Percentiles rank a stretch among this genome's conserved stretches.
These are phyloP conservation scores for Siniperca chuatsi DNA, from an alignment of 2,113 vertebrate genomes.

Conservation along the genomic window DNA sequence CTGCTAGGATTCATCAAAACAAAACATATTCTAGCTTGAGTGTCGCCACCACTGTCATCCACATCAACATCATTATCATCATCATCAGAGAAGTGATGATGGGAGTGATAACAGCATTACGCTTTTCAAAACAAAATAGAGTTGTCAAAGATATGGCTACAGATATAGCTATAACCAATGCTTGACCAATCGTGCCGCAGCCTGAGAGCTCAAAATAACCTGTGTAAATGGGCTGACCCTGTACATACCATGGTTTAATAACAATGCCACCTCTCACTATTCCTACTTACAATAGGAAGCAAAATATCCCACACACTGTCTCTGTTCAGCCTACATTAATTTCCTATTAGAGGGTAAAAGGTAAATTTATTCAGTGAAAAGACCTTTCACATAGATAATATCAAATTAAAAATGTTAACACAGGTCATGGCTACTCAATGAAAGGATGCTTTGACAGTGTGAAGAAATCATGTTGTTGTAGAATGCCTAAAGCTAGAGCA, in stretches of 20 bases:
- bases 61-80: slow-evolving; percentile 4
- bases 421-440: background rate
- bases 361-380: background rate
- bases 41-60: background rate
- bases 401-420: background rate
- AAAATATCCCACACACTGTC: background rate
- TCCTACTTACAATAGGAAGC: background rate
- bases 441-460: background rate
- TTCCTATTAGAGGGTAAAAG: background rate
- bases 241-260: slow-evolving; percentile 36
- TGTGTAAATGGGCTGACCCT: slow-evolving; percentile 40
- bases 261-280: slow-evolving; percentile 28
- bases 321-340: background rate
- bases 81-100: slow-evolving; percentile 25
- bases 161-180: slow-evolving; percentile 21
- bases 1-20: slow-evolving; percentile 27
- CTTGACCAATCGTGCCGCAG: slow-evolving; percentile 23
- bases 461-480: slow-evolving; percentile 13
- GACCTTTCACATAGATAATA: background rate
- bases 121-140: slow-evolving; percentile 37
- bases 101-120: slow-evolving; percentile 17
- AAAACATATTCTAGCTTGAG: slow-evolving; percentile 16
- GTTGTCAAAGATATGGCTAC: slow-evolving; percentile 48
- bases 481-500: slow-evolving; percentile 2
- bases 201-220: slow-evolving; percentile 46